Conservation (phyloP, 2,888 invertebrate genomes). For the Blastobasis adustella region DNA sequence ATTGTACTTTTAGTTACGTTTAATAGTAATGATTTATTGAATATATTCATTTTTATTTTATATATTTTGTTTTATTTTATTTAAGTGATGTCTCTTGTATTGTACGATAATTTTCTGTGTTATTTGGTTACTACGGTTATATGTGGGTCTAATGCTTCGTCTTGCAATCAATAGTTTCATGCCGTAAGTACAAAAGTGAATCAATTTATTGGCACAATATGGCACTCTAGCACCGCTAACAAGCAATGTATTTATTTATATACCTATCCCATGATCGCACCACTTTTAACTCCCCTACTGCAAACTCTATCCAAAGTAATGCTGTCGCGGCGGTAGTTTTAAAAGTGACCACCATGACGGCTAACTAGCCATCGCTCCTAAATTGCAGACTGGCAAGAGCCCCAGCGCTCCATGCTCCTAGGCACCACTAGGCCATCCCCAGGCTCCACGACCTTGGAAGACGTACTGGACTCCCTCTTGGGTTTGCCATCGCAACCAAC, state of each 20-base stretch:
- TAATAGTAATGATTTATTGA: constrained; percentile 65
- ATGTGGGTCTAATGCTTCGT: background rate
- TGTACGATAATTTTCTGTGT: constrained; percentile 3
- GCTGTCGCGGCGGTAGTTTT: too few species aligned
- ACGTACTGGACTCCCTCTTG: constrained; percentile 93
- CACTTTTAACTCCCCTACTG: too few species aligned
- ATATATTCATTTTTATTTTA: constrained; percentile 75
- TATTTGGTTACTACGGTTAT: constrained; percentile 2
- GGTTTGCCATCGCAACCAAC: constrained; percentile 84
- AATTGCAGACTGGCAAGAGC: constrained; percentile 69
- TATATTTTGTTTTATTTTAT: constrained; percentile 66
- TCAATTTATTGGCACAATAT: too few species aligned
- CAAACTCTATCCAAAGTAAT: too few species aligned
- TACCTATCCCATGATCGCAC: too few species aligned
- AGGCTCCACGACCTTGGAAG: constrained; percentile 92
- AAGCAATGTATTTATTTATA: too few species aligned
- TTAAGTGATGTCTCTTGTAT: constrained; percentile 15
- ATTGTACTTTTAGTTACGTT: constrained; percentile 59
- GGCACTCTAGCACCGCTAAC: too few species aligned
- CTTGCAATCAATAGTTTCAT: too few species aligned
- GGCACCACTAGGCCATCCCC: constrained; percentile 80
- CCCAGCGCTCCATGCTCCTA: constrained; percentile 66
- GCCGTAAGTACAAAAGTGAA: too few species aligned
- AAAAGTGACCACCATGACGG: too few species aligned
- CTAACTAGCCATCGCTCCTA: background rate